Base-by-base conservation (phyloP, 2,113 vertebrate genomes). In the Grus americana region DNA sequence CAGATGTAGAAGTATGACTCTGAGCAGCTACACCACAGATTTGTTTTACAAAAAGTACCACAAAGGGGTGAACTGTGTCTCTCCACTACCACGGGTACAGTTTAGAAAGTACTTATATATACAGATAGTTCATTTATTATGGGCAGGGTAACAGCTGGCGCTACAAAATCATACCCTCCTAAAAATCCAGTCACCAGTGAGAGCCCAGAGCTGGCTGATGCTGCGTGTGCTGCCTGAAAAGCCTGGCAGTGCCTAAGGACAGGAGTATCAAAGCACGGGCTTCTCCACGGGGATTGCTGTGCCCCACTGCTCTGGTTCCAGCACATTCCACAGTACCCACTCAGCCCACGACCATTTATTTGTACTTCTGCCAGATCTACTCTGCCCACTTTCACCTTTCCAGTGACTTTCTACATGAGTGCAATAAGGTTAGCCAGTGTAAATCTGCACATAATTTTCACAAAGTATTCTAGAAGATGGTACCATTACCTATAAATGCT, bases 391-490 rank as follows among this genome's bases (percentile, higher is more conserved):
- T 90, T 63, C 47, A 79, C 38, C 42, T 59, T 34, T 36, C 22
- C 0, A 0, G 2, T 58, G 21, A 6, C 11, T 62, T 82, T 59
- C 29, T 34, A 21, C 11, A 5, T 26, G 19, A 47, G 11, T 18
- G 22, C 36, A 79, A 22, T 71, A 24, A 34, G 1, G 30, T 71
- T 42, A 88, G 14, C 14, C 40, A 66, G 16, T 30, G 10, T 50
- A 26, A 82, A 78, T 47, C 27, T 36, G 13, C 8, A 24, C 10
- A 32, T 19, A 10, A 38, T 46, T 71, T 65, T 81, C 63, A 55
- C 63, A 49, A 46, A 55, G 81, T 29, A 8, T 11, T 50, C 12
- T 67, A 24, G 11, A 71, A 86, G 46, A 36, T 40, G 7, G 27
- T n/a, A 30, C 10, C 1, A 0, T 49, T 75, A 38, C 15, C 59